These are phyloP conservation scores for Cyrtodaria siliqua DNA, from an alignment of 2,888 invertebrate genomes.

Conservation along the genomic window DNA sequence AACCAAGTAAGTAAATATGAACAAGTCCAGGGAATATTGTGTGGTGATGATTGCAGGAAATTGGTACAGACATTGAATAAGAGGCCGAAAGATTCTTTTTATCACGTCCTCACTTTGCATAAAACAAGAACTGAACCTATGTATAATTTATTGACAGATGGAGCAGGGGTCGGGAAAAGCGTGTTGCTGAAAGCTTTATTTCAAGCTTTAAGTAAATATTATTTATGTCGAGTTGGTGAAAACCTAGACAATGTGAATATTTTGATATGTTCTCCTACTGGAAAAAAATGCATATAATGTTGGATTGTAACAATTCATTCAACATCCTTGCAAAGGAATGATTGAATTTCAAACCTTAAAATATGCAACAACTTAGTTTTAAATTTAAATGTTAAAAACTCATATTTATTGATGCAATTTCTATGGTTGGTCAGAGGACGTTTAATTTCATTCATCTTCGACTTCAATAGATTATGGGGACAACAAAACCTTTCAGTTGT, in stretches of 20 bases:
- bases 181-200: constrained; percentile 53
- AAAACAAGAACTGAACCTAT: constrained; percentile 14
- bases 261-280: constrained; percentile 51
- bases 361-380: no score
- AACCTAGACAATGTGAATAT: constrained; percentile 39
- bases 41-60: constrained; percentile 34
- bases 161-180: constrained; percentile 70
- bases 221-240: constrained; percentile 15
- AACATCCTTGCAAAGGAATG: constrained; percentile 43
- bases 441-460: constrained; percentile 35
- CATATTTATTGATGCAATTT: constrained; percentile 20
- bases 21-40: constrained; percentile 13
- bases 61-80: constrained; percentile 42
- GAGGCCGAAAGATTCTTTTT: constrained; percentile 35
- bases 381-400: neutral
- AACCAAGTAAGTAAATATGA: constrained; percentile 30
- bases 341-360: constrained; percentile 11
- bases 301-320: constrained; percentile 45
- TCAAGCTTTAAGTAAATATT: constrained; percentile 42
- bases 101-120: constrained; percentile 39
- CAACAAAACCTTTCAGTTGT: constrained; percentile 37
- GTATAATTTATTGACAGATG: constrained; percentile 58
- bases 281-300: constrained; percentile 56
- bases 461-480: constrained; percentile 20
- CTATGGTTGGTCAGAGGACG: constrained; percentile 26